These are phyloP conservation scores for Oceanodroma tethys DNA, from an alignment of 2,113 vertebrate species.

Conservation along the genomic window DNA sequence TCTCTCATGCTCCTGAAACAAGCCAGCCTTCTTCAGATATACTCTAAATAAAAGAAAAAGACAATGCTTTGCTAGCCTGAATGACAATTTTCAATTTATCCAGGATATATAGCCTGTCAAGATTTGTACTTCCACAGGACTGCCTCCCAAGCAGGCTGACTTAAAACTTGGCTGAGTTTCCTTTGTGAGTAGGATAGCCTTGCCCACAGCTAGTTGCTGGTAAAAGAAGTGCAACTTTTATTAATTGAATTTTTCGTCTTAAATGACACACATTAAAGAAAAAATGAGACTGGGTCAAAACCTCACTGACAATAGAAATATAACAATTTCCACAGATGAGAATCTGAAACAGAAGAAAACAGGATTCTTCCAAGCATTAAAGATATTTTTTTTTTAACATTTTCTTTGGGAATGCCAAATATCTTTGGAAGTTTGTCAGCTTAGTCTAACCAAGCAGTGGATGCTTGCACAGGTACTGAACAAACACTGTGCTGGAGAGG, in stretches of 20 bases:
- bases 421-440: conserved; percentile 19
- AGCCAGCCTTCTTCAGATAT: neutral
- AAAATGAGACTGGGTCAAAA: neutral
- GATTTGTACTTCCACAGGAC: neutral
- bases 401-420: conserved; percentile 30
- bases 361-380: neutral
- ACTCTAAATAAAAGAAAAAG: neutral
- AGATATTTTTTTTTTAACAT: neutral
- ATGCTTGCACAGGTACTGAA: conserved; percentile 8
- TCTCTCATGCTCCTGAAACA: neutral
- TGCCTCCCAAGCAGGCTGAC: neutral
- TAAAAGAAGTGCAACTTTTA: neutral
- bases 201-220: neutral
- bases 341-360: neutral
- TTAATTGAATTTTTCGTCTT: neutral
- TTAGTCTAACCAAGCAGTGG: neutral
- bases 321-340: neutral
- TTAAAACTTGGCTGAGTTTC: neutral
- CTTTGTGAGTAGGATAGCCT: neutral
- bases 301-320: neutral
- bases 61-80: neutral
- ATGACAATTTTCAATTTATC: neutral
- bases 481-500: neutral
- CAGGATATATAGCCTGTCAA: neutral
- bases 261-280: neutral